Conservation (phyloP, 2,888 invertebrate genomes). For the Augochlorella aurata region DNA sequence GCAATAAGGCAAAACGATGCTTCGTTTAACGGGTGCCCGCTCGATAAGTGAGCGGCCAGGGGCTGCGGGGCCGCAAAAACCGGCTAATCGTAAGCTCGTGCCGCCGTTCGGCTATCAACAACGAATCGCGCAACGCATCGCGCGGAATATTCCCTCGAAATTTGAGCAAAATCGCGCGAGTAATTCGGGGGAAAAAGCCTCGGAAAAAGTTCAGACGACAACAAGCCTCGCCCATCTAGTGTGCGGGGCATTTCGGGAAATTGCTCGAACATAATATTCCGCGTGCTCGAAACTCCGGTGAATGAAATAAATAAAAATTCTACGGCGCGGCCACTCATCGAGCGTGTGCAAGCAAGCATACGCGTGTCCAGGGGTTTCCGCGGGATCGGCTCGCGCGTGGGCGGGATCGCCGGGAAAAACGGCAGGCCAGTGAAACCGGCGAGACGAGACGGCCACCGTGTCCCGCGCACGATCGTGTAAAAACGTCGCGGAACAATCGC, state of each 20-base stretch:
- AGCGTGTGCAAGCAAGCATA: too few relatives aligned
- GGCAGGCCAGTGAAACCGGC: constrained; percentile 27
- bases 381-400: neutral
- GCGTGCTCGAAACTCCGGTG: neutral
- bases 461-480: constrained; percentile 48
- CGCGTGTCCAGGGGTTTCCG: too few relatives aligned
- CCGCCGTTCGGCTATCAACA: too few relatives aligned
- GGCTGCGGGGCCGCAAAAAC: neutral
- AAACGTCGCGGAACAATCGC: constrained; percentile 71
- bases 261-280: neutral
- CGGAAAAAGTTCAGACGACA: too few relatives aligned
- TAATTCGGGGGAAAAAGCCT: too few relatives aligned
- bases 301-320: neutral
- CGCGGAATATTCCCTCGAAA: too few relatives aligned
- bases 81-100: neutral
- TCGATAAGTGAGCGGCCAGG: neutral
- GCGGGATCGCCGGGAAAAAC: constrained; percentile 3
- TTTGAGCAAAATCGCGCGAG: too few relatives aligned
- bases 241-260: neutral
- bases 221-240: accelerated
- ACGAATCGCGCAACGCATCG: too few relatives aligned
- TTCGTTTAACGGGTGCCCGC: neutral
- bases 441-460: constrained; percentile 33
- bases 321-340: too few relatives aligned
- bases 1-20: neutral